A percentile compares a stretch with the other conserved stretches of the same genome.
Conservation (phyloP, 2,113 vertebrate species). For the Axis porcinus region DNA sequence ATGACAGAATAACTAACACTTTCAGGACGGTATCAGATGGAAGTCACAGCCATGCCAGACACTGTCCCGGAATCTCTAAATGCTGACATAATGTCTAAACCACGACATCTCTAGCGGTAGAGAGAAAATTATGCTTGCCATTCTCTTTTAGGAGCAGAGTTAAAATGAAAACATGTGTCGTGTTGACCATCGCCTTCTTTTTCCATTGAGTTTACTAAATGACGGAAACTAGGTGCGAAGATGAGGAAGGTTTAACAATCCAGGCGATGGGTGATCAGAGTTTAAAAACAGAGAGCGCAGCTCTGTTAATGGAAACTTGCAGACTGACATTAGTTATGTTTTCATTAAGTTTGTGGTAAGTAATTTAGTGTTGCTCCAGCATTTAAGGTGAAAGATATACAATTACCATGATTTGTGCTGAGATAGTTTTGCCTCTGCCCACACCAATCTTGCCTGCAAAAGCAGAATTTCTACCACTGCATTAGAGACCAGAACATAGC, state of each 20-base stretch:
- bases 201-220: background rate
- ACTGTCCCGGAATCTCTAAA: background rate
- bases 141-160: background rate
- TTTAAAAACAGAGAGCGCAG: background rate
- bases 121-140: background rate
- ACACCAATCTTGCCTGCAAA: background rate
- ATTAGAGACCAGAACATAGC: background rate
- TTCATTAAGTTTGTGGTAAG: conserved; percentile 5
- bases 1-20: background rate
- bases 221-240: background rate
- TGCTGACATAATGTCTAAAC: background rate
- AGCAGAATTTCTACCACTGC: background rate
- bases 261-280: background rate
- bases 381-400: background rate
- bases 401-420: background rate
- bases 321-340: background rate
- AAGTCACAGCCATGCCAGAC: background rate
- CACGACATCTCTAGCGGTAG: background rate
- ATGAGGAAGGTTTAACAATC: background rate
- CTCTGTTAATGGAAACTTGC: background rate
- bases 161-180: background rate
- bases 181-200: background rate
- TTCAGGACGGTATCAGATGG: background rate
- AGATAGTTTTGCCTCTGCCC: background rate
- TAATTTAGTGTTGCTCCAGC: background rate